phyloP scores from a whole-genome alignment of 2,888 invertebrate genomes.

The Trissolcus japonicus region DNA sequence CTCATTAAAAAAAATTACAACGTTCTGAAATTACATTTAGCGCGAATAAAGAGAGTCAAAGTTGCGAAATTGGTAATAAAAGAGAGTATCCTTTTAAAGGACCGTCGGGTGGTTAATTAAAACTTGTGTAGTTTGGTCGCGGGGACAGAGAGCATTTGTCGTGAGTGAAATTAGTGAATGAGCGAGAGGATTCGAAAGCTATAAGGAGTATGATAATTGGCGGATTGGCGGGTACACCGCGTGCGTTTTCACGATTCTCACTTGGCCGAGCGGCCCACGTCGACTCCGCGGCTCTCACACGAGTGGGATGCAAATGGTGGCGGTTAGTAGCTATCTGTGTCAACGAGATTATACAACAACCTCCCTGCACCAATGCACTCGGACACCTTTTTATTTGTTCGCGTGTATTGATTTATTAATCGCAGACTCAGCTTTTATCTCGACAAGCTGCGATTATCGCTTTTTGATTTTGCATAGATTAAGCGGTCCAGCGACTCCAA shows the following conservation, averaged over 20 bases:
- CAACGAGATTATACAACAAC: slow-evolving; percentile 63
- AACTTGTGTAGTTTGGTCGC: slow-evolving; percentile 16
- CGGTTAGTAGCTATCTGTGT: slow-evolving; percentile 60
- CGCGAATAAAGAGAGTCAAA: too few species aligned
- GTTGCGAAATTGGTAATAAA: too few species aligned
- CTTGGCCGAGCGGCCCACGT: slow-evolving; percentile 31
- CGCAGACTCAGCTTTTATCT: slow-evolving; percentile 17
- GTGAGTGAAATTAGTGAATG: slow-evolving; percentile 38
- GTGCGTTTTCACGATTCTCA: slow-evolving; percentile 43
- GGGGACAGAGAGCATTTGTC: slow-evolving; percentile 20
- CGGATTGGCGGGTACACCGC: slow-evolving; percentile 10
- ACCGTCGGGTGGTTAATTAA: slow-evolving; percentile 24
- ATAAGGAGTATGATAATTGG: slow-evolving; percentile 27
- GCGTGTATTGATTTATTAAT: slow-evolving; percentile 42
- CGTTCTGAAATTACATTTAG: too few species aligned
- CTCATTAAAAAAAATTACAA: too few species aligned
- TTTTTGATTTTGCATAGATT: slow-evolving; percentile 35
- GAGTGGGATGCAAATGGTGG: slow-evolving; percentile 55
- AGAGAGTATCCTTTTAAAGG: too few species aligned
- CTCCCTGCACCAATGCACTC: slow-evolving; percentile 53
- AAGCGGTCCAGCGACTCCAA: slow-evolving; percentile 9
- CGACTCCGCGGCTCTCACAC: slow-evolving; percentile 25
- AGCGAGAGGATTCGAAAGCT: slow-evolving; percentile 44
- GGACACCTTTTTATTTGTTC: slow-evolving; percentile 44
- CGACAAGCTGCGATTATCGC: slow-evolving; percentile 21